These are phyloP conservation scores for Germaria angustata DNA, from an alignment of 2,888 invertebrate genomes.

Conservation along the genomic window DNA sequence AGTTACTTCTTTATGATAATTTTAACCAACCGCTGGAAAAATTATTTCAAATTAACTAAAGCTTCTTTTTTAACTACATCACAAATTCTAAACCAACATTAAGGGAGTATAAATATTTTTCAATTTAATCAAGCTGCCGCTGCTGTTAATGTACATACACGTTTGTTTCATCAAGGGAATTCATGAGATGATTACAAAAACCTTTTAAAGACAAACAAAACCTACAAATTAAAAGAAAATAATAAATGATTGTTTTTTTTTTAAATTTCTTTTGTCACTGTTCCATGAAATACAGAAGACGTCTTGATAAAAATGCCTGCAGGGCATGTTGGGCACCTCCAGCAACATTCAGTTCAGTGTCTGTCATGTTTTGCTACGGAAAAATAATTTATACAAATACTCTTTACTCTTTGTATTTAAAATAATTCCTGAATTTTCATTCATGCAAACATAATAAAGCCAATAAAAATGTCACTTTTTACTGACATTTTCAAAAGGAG, in stretches of 20 bases:
- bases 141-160: too few relatives aligned
- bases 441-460: conserved; percentile 42
- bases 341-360: conserved; percentile 13
- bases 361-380: background rate
- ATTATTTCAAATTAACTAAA: background rate
- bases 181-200: background rate
- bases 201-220: background rate
- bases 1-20: too few relatives aligned
- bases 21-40: too few relatives aligned
- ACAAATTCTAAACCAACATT: too few relatives aligned
- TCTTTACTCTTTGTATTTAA: background rate
- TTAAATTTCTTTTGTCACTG: background rate
- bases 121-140: too few relatives aligned
- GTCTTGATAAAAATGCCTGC: conserved; percentile 38
- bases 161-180: too few relatives aligned
- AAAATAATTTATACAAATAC: background rate
- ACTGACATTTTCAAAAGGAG: conserved; percentile 10
- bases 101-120: too few relatives aligned
- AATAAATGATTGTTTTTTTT: background rate
- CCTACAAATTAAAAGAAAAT: background rate
- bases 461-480: conserved; percentile 38
- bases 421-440: background rate
- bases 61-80: too few relatives aligned
- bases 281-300: background rate
- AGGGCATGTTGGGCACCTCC: conserved; percentile 21